Base-by-base conservation (phyloP, 1,140 invertebrate genomes). In the Leptestheria dahalacensis region DNA sequence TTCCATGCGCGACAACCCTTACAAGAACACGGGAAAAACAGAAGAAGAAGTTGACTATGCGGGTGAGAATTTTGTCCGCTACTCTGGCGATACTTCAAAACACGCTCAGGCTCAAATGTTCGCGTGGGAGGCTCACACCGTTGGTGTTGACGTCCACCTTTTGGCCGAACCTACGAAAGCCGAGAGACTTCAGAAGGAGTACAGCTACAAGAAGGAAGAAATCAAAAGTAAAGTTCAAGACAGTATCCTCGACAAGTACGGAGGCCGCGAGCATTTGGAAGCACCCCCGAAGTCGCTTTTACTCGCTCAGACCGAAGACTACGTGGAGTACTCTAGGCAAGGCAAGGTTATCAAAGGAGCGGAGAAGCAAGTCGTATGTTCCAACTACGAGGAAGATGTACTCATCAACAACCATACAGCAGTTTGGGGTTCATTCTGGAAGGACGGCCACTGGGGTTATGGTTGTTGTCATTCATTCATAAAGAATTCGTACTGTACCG, bases 1-100 rank as follows among this genome's bases (percentile, higher is more conserved):
- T 60, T 91, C 95, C 0, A 99, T 99, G 97, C 82, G 96, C 60
- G 95, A 97, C 66, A 97, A 99, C 78, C 96, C 96, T 3, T 90
- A 91, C 68, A 82, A 84, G 66, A 28, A 58, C 21, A 55, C 53
- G 3, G 53, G 53, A 2, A 55, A 55, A 55, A 33, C 24, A 50
- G 61, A 24, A 2, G 46, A 53, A 47, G 86, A 83, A 59, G 79
- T 83, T 2, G 86, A 91, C 65, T 99, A 93, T 74, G 79, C 83
- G 33, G 97, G 97, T 18, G 97, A 99, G 72, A 99, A 99, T 72
- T 95, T 94, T 78, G 85, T 88, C 0, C 78, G 95, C 29, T 92
- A 88, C 67, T 84, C 87, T 47, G 96, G 96, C 11, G 96, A 98
- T 73, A 97, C 95, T 1, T 77, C 81, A 46, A 79, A 85, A 57